Base-by-base conservation (phyloP, 2,888 invertebrate genomes). In the Chloromyia formosa region DNA sequence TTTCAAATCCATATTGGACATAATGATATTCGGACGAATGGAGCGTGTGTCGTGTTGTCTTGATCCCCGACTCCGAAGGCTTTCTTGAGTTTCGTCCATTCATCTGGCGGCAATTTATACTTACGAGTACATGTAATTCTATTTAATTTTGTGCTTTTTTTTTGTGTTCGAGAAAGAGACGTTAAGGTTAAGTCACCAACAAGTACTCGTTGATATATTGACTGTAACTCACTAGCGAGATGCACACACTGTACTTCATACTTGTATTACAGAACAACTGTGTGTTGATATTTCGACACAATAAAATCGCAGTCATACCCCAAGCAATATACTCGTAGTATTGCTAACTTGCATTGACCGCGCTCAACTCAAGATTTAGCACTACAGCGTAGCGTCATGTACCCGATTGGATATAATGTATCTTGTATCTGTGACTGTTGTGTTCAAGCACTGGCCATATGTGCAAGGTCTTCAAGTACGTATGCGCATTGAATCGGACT, bases 381-480 rank as follows among this genome's bases (percentile, higher is more conserved):
- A 49, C 49, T 12, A 49, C 5, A 49, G 1, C 49, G 49, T n/a
- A 49, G 16, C 49, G 10, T 49, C 49, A 49, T 49, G 49, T 35
- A 35, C 27, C 27, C 27, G 27, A 35, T 35, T 35, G 27, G 27
- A 35, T 35, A 35, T 40, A 16, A 58, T 18, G 22, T 61, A 61
- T 56, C 18, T 56, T 56, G 56, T 56, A 20, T 56, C 18, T 56
- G 2, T n/a, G n/a, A n/a, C n/a, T n/a, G n/a, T 4, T 56, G 56
- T 18, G 22, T 56, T 16, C 56, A 10, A 56, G 56, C 10, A 56
- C 53, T 56, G 20, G 49, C 16, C 49, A 49, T 49, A 12, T 49
- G 49, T 49, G 49, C 49, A 49, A 49, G 49, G 49, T 49, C 49
- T 49, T 49, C 49, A 49, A 49, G 49, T 49, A 49, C 49, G 49